These are phyloP conservation scores for Xyliphius kryptos DNA, from an alignment of 2,113 vertebrate species.

Conservation along the genomic window DNA sequence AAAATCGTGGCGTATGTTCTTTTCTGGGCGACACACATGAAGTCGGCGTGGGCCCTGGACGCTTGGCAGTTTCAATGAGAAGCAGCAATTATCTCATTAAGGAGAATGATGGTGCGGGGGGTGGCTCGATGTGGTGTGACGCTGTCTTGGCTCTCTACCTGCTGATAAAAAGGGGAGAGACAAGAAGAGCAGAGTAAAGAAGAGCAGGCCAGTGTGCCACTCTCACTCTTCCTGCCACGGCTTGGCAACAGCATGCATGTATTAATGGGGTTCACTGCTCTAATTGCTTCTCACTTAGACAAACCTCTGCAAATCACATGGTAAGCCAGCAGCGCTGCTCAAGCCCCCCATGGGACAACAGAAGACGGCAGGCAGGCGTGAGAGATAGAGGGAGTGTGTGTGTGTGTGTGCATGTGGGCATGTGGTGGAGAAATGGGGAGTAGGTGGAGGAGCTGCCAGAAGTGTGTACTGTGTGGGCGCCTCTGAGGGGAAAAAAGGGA, in stretches of 20 bases:
- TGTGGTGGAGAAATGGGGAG: no score
- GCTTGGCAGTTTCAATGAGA: constrained; percentile 19
- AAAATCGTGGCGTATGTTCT: no score
- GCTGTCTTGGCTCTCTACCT: constrained; percentile 33
- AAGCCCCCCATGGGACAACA: constrained; percentile 58
- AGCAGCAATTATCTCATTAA: constrained; percentile 38
- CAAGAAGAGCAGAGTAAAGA: constrained; percentile 34
- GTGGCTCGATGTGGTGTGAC: constrained; percentile 41
- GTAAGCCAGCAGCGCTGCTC: constrained; percentile 62
- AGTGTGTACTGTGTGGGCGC: constrained; percentile 66
- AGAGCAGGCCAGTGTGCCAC: constrained; percentile 24
- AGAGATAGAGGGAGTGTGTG: constrained; percentile 24
- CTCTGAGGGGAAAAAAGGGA: constrained; percentile 59
- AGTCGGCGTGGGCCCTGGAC: background rate
- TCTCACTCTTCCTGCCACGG: constrained; percentile 32
- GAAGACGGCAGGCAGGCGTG: no score
- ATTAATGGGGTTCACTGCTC: constrained; percentile 69
- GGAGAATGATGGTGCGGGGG: constrained; percentile 44
- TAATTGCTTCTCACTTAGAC: constrained; percentile 79
- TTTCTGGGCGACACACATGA: constrained; percentile 1
- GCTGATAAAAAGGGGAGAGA: constrained; percentile 39
- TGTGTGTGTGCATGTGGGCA: constrained; percentile 33
- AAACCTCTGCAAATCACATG: constrained; percentile 73
- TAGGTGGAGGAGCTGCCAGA: constrained; percentile 51
- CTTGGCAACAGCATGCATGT: constrained; percentile 60